phyloP scores from a whole-genome alignment of 2,888 invertebrate genomes.

The Hydrotaea cyrtoneurina region DNA sequence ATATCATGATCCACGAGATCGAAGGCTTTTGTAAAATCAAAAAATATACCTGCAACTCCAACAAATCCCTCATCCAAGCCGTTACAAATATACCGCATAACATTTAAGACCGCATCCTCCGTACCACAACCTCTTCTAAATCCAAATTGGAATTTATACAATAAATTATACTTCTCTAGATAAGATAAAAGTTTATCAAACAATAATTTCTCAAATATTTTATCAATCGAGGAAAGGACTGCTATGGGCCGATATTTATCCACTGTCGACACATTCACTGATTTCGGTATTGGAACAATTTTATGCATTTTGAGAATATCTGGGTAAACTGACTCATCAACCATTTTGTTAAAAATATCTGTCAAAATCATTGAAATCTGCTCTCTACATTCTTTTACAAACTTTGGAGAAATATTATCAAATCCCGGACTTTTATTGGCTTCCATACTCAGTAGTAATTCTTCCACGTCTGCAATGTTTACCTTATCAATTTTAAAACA shows the following conservation, averaged over 20 bases:
- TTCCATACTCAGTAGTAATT: background rate
- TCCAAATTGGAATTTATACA: background rate
- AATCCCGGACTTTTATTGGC: background rate
- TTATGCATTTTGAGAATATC: background rate
- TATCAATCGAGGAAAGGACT: background rate
- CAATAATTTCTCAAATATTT: background rate
- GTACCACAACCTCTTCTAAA: background rate
- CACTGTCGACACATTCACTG: background rate
- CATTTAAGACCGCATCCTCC: too few species aligned
- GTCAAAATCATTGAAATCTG: background rate
- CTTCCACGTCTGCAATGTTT: background rate
- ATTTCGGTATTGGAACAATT: background rate
- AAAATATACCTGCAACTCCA: too few species aligned
- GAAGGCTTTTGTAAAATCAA: too few species aligned
- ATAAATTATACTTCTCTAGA: background rate
- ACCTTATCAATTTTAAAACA: background rate
- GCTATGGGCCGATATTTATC: background rate
- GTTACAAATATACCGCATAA: background rate
- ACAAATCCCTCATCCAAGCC: too few species aligned
- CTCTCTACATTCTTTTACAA: background rate
- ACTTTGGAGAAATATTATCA: background rate
- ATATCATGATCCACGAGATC: too few species aligned
- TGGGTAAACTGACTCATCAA: background rate
- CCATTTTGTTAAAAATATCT: background rate
- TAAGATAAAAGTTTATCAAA: background rate